phyloP scores from a whole-genome alignment of 2,888 invertebrate genomes.

The Adineta ricciae region DNA sequence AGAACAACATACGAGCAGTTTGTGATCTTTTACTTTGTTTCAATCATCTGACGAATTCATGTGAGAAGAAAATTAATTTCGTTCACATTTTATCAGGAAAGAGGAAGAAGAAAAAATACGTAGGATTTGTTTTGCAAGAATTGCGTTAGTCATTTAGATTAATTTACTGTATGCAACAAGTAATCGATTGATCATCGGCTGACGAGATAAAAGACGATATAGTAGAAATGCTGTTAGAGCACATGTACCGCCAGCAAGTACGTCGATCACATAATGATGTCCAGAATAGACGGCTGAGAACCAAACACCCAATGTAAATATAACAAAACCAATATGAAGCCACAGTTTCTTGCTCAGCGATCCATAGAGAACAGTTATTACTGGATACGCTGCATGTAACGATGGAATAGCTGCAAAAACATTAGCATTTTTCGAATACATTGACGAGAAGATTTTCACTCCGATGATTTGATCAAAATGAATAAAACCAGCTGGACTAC shows the following conservation, averaged over 20 bases:
- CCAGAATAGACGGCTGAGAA: slow-evolving; percentile 19
- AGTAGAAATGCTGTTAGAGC: not conserved
- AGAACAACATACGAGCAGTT: no score
- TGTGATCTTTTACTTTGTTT: not conserved
- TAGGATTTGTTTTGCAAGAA: no score
- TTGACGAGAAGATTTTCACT: not conserved
- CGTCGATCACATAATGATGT: slow-evolving; percentile 23
- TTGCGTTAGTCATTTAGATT: not conserved
- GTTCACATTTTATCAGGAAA: not conserved
- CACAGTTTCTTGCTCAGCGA: not conserved
- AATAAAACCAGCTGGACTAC: not conserved
- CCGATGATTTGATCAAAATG: not conserved
- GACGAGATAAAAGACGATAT: not conserved
- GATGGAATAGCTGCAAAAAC: slow-evolving; percentile 23
- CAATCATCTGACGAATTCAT: not conserved
- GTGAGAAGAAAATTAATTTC: not conserved
- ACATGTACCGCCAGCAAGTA: not conserved
- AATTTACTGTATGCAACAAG: not conserved
- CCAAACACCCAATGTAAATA: slow-evolving; percentile 21
- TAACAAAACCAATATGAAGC: not conserved
- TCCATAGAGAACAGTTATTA: not conserved
- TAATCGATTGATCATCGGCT: not conserved
- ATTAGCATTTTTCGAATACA: slow-evolving; percentile 17
- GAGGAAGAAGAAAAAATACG: not conserved
- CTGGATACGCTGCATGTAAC: slow-evolving; percentile 20